These are phyloP conservation scores for Crossoptilon crossoptilon DNA, from an alignment of 2,797 vertebrate species.

Conservation along the genomic window DNA sequence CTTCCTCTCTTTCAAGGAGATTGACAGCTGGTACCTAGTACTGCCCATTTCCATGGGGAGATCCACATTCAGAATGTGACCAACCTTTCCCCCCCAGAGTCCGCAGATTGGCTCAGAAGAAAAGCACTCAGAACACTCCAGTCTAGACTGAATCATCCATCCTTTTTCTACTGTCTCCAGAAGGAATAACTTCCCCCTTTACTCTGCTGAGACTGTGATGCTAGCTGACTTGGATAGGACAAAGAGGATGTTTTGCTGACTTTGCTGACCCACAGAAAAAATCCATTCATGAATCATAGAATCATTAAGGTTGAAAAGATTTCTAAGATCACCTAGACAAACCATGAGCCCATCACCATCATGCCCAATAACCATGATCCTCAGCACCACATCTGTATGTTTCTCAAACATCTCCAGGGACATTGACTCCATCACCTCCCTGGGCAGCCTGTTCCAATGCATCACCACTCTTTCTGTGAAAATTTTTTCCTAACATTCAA, in stretches of 20 bases:
- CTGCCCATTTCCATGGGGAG: background rate
- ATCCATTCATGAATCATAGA: background rate
- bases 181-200: background rate
- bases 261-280: accelerated
- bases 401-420: too few species aligned
- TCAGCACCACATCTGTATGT: too few species aligned
- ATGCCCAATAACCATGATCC: too few species aligned
- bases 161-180: background rate
- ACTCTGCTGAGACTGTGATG: background rate
- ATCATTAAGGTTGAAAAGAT: too few species aligned
- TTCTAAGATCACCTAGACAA: too few species aligned
- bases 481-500: too few species aligned
- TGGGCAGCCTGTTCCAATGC: too few species aligned
- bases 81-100: accelerated
- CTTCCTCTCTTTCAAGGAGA: background rate
- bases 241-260: background rate
- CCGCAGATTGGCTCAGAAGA: background rate
- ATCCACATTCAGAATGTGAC: background rate
- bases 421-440: too few species aligned
- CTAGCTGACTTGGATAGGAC: background rate
- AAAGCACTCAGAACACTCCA: background rate
- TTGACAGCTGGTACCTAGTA: background rate
- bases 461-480: too few species aligned
- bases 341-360: too few species aligned
- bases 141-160: background rate